Percentiles rank a stretch among this genome's conserved stretches.
Evolutionary conservation across 2,113 vertebrate genomes (phyloP).

Genomic region (Verasper variegatus): DNA sequence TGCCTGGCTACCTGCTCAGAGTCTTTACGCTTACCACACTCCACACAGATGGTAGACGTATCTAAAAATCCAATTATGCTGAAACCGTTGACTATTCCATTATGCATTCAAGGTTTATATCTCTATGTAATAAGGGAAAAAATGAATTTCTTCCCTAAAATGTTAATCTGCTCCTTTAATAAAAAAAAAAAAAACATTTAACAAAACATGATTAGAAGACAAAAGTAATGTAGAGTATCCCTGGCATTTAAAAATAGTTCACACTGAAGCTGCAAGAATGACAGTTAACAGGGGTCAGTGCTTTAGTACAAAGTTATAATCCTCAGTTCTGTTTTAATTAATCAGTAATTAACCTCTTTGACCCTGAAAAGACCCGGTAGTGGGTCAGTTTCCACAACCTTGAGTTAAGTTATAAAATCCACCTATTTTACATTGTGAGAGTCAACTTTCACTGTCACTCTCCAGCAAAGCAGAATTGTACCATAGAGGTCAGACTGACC

Average conservation of each 20-base stretch:
- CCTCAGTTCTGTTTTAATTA: constrained; percentile 26
- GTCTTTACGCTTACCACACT: too few relatives aligned
- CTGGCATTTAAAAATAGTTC: not conserved
- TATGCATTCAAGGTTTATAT: too few relatives aligned
- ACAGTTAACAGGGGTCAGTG: not conserved
- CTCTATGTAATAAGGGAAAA: too few relatives aligned
- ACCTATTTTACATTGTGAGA: not conserved
- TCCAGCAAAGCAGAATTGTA: not conserved
- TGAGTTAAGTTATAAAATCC: not conserved
- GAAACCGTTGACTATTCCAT: too few relatives aligned
- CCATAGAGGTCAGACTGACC: not conserved
- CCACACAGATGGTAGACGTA: too few relatives aligned
- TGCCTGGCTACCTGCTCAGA: too few relatives aligned
- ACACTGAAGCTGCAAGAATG: not conserved
- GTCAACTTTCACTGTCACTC: not conserved
- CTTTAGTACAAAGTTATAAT: not conserved
- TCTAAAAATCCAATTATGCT: too few relatives aligned
- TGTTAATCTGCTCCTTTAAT: not conserved
- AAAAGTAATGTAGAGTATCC: not conserved
- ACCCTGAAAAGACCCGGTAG: not conserved
- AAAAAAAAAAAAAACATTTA: not conserved
- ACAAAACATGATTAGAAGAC: not conserved
- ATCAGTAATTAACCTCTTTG: constrained; percentile 52
- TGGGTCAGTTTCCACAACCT: not conserved
- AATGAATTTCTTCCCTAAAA: too few relatives aligned